Conservation (phyloP, 2,888 invertebrate species). For the Pyrrhia umbra region DNA sequence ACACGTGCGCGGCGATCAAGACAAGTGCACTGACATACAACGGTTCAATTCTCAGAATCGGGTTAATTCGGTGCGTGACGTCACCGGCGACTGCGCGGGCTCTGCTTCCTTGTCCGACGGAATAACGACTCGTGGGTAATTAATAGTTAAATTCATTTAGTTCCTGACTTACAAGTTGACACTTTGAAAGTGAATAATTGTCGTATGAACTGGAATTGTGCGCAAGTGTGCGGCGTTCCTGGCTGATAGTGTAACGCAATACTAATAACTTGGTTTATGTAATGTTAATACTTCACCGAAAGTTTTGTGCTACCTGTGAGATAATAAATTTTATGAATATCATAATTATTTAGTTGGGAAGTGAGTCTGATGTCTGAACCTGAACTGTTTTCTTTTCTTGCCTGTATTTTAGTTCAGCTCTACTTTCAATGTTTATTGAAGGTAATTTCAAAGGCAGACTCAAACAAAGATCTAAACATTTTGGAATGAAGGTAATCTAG, state of each 20-base stretch:
- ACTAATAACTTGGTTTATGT: slow-evolving; percentile 43
- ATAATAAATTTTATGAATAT: slow-evolving; percentile 4
- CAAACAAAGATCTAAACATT: too few species aligned
- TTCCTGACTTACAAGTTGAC: slow-evolving; percentile 64
- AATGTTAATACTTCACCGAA: slow-evolving; percentile 22
- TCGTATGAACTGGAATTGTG: slow-evolving; percentile 36
- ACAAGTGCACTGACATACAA: slow-evolving; percentile 85
- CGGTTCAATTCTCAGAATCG: slow-evolving; percentile 84
- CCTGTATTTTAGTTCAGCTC: not conserved
- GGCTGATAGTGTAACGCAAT: slow-evolving; percentile 27
- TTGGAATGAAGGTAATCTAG: too few species aligned
- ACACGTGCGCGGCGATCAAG: slow-evolving; percentile 82
- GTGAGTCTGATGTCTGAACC: slow-evolving; percentile 12
- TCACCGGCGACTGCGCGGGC: slow-evolving; percentile 70
- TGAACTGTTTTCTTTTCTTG: slow-evolving; percentile 8
- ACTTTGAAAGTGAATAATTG: slow-evolving; percentile 61
- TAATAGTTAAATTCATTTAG: slow-evolving; percentile 70
- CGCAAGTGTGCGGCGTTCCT: slow-evolving; percentile 17
- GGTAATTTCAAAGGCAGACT: too few species aligned
- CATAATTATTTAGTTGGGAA: slow-evolving; percentile 7
- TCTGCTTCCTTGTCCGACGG: slow-evolving; percentile 79
- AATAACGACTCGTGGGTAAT: slow-evolving; percentile 70
- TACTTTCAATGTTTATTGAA: not conserved
- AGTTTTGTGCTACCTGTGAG: slow-evolving; percentile 31
- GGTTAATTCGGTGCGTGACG: slow-evolving; percentile 87